phyloP scores from a whole-genome alignment of 1,140 invertebrate species.

The Acromyrmex heyeri region DNA sequence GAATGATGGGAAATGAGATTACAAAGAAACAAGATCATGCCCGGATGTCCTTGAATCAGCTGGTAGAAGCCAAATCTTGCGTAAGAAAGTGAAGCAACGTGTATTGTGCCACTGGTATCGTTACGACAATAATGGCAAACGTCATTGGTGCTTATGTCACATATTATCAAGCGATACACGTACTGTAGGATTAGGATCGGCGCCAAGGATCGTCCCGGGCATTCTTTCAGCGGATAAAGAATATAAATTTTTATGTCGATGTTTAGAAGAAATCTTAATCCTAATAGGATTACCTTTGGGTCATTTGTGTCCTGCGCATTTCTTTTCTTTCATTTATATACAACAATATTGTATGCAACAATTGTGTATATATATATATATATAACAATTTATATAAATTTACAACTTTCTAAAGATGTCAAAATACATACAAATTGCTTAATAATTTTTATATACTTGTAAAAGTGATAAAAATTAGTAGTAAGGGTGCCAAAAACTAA shows the following conservation, averaged over 20 bases:
- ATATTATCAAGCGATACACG: slow-evolving; percentile 32
- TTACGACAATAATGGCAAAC: slow-evolving; percentile 62
- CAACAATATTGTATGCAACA: too few species aligned
- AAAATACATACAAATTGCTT: too few species aligned
- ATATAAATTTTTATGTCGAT: not conserved
- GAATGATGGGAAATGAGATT: slow-evolving; percentile 9
- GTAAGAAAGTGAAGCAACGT: slow-evolving; percentile 62
- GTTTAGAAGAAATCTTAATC: not conserved
- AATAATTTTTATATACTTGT: too few species aligned
- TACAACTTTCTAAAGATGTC: too few species aligned
- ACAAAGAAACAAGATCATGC: slow-evolving; percentile 16
- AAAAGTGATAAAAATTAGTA: too few species aligned
- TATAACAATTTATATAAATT: too few species aligned
- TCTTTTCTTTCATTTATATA: too few species aligned
- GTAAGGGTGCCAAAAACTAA: too few species aligned
- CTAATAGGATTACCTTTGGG: too few species aligned
- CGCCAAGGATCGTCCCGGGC: slow-evolving; percentile 6
- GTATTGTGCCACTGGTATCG: slow-evolving; percentile 60
- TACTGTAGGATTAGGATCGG: slow-evolving; percentile 26
- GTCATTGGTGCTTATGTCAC: slow-evolving; percentile 33
- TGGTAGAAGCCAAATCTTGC: slow-evolving; percentile 69
- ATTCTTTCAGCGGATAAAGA: not conserved
- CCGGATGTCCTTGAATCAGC: slow-evolving; percentile 67
- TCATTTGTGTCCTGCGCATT: too few species aligned
- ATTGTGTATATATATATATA: too few species aligned